Conservation (phyloP, 2,888 invertebrate species). For the Mimumesa dahlbomi region DNA sequence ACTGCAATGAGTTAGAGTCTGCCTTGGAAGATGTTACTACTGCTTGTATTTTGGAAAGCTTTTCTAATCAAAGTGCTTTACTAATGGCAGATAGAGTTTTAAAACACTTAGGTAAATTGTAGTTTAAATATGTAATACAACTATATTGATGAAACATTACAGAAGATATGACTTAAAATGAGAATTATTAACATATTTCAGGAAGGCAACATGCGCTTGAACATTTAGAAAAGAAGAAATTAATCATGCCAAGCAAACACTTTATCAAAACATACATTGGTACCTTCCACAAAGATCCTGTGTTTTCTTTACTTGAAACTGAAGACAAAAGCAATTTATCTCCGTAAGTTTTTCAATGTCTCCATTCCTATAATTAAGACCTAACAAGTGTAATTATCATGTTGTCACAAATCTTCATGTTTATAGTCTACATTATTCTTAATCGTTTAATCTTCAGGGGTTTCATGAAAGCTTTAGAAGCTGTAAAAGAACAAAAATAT, state of each 20-base stretch:
- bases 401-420: no score
- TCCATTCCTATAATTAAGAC: background rate
- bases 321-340: conserved; percentile 36
- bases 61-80: conserved; percentile 90
- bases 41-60: conserved; percentile 94
- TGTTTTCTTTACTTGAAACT: conserved; percentile 82
- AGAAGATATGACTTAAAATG: background rate
- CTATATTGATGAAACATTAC: background rate
- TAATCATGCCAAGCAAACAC: conserved; percentile 91
- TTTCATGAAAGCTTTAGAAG: conserved; percentile 87
- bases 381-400: no score
- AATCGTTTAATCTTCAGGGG: conserved; percentile 80
- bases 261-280: conserved; percentile 93
- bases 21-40: conserved; percentile 96
- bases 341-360: conserved; percentile 47
- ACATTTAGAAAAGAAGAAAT: conserved; percentile 85
- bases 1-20: conserved; percentile 88
- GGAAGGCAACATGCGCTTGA: conserved; percentile 87
- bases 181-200: conserved; percentile 48
- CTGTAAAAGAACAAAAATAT: conserved; percentile 87
- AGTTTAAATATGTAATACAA: no score
- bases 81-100: conserved; percentile 93
- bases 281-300: conserved; percentile 93
- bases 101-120: conserved; percentile 86
- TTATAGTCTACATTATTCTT: no score